A percentile compares a stretch with the other conserved stretches of the same genome.
Conservation (phyloP, 2,113 vertebrate genomes). For the Falcunculus frontatus region DNA sequence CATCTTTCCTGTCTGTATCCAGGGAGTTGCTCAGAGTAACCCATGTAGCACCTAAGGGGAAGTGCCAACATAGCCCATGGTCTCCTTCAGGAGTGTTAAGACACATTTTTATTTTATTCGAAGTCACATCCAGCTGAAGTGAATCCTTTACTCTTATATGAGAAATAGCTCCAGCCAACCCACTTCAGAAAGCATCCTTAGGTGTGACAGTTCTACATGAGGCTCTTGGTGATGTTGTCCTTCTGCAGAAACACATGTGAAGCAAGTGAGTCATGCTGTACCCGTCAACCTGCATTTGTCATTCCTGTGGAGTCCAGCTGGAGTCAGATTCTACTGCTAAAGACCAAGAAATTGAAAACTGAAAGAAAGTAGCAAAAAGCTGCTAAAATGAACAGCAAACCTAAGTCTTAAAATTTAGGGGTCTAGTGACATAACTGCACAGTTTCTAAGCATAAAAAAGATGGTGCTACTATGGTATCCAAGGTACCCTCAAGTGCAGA, state of each 20-base stretch:
- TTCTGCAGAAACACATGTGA: neutral
- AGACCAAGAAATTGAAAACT: neutral
- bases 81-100: neutral
- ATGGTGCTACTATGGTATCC: neutral
- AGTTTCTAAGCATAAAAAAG: neutral
- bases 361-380: neutral
- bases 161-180: neutral
- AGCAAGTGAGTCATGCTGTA: neutral
- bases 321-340: neutral
- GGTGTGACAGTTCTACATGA: fast-evolving
- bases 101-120: neutral
- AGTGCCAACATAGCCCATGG: fast-evolving
- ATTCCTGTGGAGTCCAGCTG: neutral
- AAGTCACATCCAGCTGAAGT: neutral
- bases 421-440: neutral
- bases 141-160: neutral
- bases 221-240: neutral
- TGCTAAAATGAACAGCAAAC: neutral
- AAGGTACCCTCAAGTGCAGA: neutral
- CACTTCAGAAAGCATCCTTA: neutral
- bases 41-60: neutral
- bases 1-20: neutral
- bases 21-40: neutral
- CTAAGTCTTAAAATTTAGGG: neutral
- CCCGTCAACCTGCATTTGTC: neutral